Evolutionary conservation across 2,113 vertebrate species (phyloP).

Genomic region (Sebastes schlegelii): DNA sequence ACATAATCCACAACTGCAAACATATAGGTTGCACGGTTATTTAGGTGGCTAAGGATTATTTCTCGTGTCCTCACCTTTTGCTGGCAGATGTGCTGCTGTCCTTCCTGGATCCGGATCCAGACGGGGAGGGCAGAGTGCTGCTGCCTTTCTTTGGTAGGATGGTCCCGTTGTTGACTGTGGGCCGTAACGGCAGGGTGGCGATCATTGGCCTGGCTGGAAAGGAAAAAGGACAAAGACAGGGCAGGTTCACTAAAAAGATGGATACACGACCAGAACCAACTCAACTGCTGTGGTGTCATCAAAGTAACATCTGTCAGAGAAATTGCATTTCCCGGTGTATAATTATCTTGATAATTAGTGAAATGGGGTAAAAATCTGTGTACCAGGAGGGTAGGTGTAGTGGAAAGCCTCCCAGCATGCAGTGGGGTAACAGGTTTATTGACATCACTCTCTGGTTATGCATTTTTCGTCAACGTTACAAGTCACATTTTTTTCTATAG

Average conservation of each 20-base stretch:
- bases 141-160: conserved; percentile 96
- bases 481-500: background rate
- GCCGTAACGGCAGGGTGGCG: conserved; percentile 91
- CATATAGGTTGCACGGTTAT: background rate
- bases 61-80: conserved; percentile 87
- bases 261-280: background rate
- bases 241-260: background rate
- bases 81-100: conserved; percentile 83
- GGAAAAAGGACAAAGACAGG: background rate
- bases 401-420: conserved; percentile 18
- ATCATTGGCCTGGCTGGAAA: conserved; percentile 93
- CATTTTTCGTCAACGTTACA: background rate
- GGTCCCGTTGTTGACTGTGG: conserved; percentile 93
- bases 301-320: background rate
- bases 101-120: conserved; percentile 91
- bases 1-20: background rate
- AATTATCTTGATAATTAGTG: background rate
- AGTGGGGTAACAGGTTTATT: background rate
- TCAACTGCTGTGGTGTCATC: background rate
- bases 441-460: background rate
- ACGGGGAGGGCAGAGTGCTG: conserved; percentile 91
- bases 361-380: background rate
- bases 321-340: background rate
- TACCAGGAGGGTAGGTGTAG: background rate
- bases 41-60: background rate